Conservation (phyloP, 2,888 invertebrate genomes). For the Sphaerophoria rueppellii region DNA sequence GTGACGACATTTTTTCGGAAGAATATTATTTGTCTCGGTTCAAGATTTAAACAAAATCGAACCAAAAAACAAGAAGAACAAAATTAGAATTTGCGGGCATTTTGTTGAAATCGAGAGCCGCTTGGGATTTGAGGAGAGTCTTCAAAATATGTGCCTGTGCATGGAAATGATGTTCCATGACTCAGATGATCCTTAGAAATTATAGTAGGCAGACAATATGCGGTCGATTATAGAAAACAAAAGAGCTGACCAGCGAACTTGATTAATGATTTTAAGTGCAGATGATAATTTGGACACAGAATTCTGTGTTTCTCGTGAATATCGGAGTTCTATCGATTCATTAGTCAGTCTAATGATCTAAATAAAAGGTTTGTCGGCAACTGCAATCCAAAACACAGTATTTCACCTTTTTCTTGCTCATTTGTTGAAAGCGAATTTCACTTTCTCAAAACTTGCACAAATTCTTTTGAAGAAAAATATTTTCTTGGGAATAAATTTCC, state of each 20-base stretch:
- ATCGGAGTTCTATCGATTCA: too few species aligned
- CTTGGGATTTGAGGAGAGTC: background rate
- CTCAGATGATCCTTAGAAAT: background rate
- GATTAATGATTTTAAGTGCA: constrained; percentile 50
- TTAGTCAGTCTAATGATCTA: too few species aligned
- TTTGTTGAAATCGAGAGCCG: background rate
- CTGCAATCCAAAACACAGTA: too few species aligned
- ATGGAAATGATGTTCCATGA: constrained; percentile 40
- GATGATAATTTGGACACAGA: constrained; percentile 8
- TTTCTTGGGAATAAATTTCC: too few species aligned
- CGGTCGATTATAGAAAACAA: constrained; percentile 38
- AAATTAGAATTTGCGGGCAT: constrained; percentile 41
- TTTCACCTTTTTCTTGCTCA: too few species aligned
- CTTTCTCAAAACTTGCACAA: too few species aligned
- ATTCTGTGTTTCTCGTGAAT: background rate
- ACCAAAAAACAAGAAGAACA: constrained; percentile 1
- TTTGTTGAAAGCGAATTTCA: too few species aligned
- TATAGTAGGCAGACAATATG: constrained; percentile 14
- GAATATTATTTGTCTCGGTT: constrained; percentile 51
- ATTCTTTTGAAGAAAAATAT: too few species aligned
- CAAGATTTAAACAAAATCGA: background rate
- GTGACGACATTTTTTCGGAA: constrained; percentile 64
- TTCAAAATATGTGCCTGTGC: constrained; percentile 2
- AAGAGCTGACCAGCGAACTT: constrained; percentile 57
- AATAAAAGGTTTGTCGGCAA: too few species aligned